Percentiles rank a stretch among this genome's conserved stretches.
Evolutionary conservation across 2,113 vertebrate genomes (phyloP).

Genomic region (Argyrosomus japonicus): DNA sequence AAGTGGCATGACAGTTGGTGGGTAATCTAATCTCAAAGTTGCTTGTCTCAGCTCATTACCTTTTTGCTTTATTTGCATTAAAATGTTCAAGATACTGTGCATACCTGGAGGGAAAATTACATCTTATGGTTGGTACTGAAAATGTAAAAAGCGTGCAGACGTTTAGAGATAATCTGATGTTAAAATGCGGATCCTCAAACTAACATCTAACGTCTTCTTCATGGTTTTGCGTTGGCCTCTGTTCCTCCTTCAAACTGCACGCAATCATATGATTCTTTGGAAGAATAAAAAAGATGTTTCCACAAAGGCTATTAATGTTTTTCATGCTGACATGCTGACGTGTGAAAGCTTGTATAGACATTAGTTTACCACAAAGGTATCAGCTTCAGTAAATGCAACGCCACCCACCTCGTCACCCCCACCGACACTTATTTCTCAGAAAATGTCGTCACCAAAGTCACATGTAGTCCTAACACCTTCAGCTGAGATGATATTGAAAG

Average conservation of each 20-base stretch:
- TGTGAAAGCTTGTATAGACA: not conserved
- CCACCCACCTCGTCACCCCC: not conserved
- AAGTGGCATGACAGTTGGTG: not conserved
- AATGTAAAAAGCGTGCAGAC: not conserved
- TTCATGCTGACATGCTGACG: not conserved
- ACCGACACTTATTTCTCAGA: conserved; percentile 9
- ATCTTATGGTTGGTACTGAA: not conserved
- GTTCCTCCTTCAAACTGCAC: not conserved
- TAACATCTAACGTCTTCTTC: not conserved
- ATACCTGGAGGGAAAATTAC: not conserved
- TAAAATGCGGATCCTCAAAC: not conserved
- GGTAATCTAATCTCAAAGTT: not conserved
- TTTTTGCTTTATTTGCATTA: not conserved
- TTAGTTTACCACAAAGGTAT: not conserved
- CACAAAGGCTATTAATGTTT: not conserved
- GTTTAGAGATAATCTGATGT: not conserved
- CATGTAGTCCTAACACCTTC: not conserved
- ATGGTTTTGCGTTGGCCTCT: not conserved
- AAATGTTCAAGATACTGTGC: not conserved
- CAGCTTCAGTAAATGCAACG: not conserved
- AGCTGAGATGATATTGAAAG: not conserved
- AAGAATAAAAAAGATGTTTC: not conserved
- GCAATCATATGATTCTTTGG: no score
- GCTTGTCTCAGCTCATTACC: no score
- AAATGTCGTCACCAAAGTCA: not conserved